Conservation (phyloP, 2,797 vertebrate genomes). For the Rhinatrema bivittatum region DNA sequence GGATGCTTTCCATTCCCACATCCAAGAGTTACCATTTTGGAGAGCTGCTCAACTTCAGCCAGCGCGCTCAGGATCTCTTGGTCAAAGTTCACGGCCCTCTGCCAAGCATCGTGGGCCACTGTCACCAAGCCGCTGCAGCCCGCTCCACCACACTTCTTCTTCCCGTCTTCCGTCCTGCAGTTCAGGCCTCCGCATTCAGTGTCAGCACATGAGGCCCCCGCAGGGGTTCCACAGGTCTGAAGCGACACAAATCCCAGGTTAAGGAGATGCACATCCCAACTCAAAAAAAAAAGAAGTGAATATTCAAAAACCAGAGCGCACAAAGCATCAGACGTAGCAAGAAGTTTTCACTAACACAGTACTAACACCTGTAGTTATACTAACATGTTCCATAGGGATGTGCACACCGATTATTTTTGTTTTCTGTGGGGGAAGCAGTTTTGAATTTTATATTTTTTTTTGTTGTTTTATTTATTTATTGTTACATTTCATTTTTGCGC, state of each 20-base stretch:
- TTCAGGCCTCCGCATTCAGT: constrained; percentile 76
- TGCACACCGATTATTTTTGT: too few relatives aligned
- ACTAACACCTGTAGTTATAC: too few relatives aligned
- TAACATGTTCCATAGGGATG: too few relatives aligned
- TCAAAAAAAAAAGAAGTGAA: too few relatives aligned
- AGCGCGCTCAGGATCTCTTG: constrained; percentile 75
- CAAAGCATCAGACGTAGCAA: too few relatives aligned
- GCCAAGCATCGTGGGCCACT: constrained; percentile 65
- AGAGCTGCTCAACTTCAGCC: constrained; percentile 88
- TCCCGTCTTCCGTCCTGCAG: constrained; percentile 66
- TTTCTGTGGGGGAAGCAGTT: too few relatives aligned
- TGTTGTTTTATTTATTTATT: too few relatives aligned
- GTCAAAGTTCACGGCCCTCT: constrained; percentile 77
- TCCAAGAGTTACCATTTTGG: constrained; percentile 90
- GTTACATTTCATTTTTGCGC: too few relatives aligned
- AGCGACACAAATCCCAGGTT: constrained; percentile 14
- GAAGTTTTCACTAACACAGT: not conserved
- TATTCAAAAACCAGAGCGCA: too few relatives aligned
- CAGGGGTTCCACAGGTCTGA: constrained; percentile 77
- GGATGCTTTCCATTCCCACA: too few relatives aligned
- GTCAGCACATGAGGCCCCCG: constrained; percentile 64
- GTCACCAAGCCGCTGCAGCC: constrained; percentile 73
- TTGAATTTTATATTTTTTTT: too few relatives aligned
- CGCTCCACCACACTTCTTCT: constrained; percentile 72
- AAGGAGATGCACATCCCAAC: too few relatives aligned